These are phyloP conservation scores for Rhodophaea formosa DNA, from an alignment of 2,888 invertebrate genomes.

Conservation along the genomic window DNA sequence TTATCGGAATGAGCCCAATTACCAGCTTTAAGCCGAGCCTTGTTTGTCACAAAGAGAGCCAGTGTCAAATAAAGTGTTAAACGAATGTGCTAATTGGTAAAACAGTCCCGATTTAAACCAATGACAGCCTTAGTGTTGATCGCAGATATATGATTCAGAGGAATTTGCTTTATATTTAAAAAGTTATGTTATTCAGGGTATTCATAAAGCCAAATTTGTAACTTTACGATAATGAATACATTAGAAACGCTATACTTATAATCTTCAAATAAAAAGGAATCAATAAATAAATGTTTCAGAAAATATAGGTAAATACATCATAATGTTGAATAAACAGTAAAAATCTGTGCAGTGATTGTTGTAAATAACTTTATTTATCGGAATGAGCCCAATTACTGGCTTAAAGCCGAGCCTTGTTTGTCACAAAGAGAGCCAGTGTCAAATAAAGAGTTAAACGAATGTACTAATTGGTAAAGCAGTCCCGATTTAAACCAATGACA, in stretches of 20 bases:
- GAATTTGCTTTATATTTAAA: no score
- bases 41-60: slow-evolving; percentile 11
- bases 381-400: slow-evolving; percentile 2
- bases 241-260: no score
- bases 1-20: slow-evolving; percentile 8
- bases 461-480: slow-evolving; percentile 20
- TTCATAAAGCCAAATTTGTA: no score
- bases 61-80: slow-evolving; percentile 17
- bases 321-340: no score
- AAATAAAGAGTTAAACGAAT: slow-evolving; percentile 16
- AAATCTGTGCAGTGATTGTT: no score
- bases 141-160: no score
- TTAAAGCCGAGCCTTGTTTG: background rate
- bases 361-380: slow-evolving; percentile 11
- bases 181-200: no score
- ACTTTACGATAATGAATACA: no score
- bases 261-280: no score
- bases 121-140: no score
- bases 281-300: no score
- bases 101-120: slow-evolving; percentile 17
- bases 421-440: slow-evolving; percentile 13
- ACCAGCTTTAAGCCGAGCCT: background rate
- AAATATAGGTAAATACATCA: no score
- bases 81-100: slow-evolving; percentile 15
- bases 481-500: slow-evolving; percentile 1